Percentiles rank a stretch among this genome's conserved stretches.
Conservation (phyloP, 1,140 invertebrate species). For the Penaeus chinensis region DNA sequence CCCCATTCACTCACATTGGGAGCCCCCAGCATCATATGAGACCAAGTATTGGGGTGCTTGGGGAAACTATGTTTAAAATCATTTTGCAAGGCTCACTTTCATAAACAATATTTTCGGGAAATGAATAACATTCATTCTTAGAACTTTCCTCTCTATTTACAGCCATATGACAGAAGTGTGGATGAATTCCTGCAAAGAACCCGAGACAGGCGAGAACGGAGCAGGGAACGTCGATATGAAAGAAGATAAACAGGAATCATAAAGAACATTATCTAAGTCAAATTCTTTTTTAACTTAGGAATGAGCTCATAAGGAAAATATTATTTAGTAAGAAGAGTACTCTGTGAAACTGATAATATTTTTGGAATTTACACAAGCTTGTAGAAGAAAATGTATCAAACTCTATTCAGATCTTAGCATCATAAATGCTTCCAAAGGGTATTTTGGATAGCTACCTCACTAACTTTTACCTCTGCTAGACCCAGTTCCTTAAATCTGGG, state of each 20-base stretch:
- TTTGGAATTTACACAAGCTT: not conserved
- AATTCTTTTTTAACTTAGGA: slow-evolving; percentile 10
- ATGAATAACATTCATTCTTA: not conserved
- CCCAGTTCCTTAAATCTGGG: too few relatives aligned
- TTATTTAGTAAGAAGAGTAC: too few relatives aligned
- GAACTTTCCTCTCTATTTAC: slow-evolving; percentile 46
- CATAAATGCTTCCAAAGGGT: slow-evolving; percentile 38
- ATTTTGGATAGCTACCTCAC: slow-evolving; percentile 52
- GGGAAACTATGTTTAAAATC: too few relatives aligned
- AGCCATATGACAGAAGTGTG: slow-evolving; percentile 85
- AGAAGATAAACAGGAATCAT: slow-evolving; percentile 64
- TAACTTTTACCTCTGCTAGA: slow-evolving; percentile 18
- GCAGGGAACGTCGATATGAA: slow-evolving; percentile 72
- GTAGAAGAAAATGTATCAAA: slow-evolving; percentile 12
- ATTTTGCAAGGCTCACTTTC: not conserved
- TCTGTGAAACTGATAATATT: too few relatives aligned
- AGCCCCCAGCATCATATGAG: too few relatives aligned
- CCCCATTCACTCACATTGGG: too few relatives aligned
- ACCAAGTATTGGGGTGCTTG: too few relatives aligned
- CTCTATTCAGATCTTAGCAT: not conserved
- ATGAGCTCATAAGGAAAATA: too few relatives aligned
- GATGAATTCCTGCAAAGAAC: slow-evolving; percentile 91
- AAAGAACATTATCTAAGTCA: slow-evolving; percentile 13
- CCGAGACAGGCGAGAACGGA: slow-evolving; percentile 72
- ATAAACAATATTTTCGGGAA: slow-evolving; percentile 8